A percentile compares a stretch with the other conserved stretches of the same genome.
These are phyloP conservation scores for Scomber scombrus DNA, from an alignment of 2,113 vertebrate genomes.

Conservation along the genomic window DNA sequence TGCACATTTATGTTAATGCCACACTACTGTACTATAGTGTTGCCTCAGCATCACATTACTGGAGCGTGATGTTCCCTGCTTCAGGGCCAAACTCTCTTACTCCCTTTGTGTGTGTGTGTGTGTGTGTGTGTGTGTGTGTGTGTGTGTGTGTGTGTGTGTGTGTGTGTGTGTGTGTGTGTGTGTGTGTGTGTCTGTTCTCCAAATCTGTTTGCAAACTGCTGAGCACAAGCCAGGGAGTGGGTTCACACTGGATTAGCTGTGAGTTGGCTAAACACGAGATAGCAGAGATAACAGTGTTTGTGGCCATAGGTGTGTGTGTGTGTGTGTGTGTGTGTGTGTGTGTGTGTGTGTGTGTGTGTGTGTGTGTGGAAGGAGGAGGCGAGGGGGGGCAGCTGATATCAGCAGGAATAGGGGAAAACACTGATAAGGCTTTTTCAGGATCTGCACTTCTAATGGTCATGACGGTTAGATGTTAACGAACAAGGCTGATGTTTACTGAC, in stretches of 20 bases:
- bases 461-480: conserved; percentile 63
- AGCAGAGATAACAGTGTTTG: conserved; percentile 72
- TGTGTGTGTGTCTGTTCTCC: conserved; percentile 44
- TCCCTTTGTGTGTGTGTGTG: conserved; percentile 42
- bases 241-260: conserved; percentile 81
- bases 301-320: conserved; percentile 35
- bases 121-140: conserved; percentile 41
- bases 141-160: conserved; percentile 44
- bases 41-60: conserved; percentile 81
- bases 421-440: conserved; percentile 72
- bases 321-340: conserved; percentile 28
- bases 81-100: conserved; percentile 71
- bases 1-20: conserved; percentile 74
- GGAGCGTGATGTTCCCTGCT: conserved; percentile 82
- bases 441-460: conserved; percentile 62
- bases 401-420: conserved; percentile 75
- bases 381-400: conserved; percentile 70
- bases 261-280: conserved; percentile 83
- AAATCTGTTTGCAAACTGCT: conserved; percentile 82
- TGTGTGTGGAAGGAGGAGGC: neutral
- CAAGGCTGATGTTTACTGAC: conserved; percentile 40
- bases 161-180: conserved; percentile 35
- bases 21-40: conserved; percentile 65
- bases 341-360: conserved; percentile 16
- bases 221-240: conserved; percentile 75